A percentile compares a stretch with the other conserved stretches of the same genome.
Conservation (phyloP, 2,888 invertebrate species). For the Zele albiditarsus region DNA sequence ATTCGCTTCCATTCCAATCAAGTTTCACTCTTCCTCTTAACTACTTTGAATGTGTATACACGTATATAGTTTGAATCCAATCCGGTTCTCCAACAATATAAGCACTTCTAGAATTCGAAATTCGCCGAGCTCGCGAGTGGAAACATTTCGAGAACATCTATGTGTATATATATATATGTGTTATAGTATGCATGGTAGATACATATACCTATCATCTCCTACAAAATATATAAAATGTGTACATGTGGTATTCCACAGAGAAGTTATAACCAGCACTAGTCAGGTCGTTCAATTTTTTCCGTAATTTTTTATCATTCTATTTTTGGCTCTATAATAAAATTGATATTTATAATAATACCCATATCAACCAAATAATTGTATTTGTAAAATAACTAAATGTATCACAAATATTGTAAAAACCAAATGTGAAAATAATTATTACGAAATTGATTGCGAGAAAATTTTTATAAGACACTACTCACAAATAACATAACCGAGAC, state of each 20-base stretch:
- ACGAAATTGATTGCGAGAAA: too few species aligned
- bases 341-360: too few species aligned
- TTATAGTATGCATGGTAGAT: not conserved
- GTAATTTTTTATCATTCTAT: too few species aligned
- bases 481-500: not conserved
- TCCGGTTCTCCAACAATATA: conserved; percentile 4
- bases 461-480: not conserved
- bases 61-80: conserved; percentile 1
- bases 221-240: not conserved
- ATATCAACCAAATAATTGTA: too few species aligned
- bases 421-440: too few species aligned
- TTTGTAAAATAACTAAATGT: too few species aligned
- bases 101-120: not conserved
- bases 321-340: too few species aligned
- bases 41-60: not conserved
- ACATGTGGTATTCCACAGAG: too few species aligned
- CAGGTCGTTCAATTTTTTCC: too few species aligned
- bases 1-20: not conserved
- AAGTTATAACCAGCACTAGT: too few species aligned
- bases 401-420: too few species aligned
- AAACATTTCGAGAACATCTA: not conserved
- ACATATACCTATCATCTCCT: too few species aligned
- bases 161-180: not conserved
- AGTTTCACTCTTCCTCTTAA: not conserved
- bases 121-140: not conserved